These are phyloP conservation scores for Octodonta nipae DNA, from an alignment of 2,888 invertebrate species.

Conservation along the genomic window DNA sequence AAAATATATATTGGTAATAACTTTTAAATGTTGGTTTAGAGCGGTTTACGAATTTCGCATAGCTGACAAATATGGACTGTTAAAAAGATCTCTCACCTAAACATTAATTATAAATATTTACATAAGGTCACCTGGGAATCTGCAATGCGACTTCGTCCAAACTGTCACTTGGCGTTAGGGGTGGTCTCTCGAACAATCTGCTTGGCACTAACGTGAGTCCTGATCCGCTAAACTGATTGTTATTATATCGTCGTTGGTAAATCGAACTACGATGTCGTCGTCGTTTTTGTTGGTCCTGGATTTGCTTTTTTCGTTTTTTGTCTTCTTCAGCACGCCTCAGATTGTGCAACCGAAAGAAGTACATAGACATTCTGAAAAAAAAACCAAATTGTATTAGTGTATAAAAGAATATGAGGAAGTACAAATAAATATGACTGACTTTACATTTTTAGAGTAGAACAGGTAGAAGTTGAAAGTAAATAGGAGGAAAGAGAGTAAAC, in stretches of 20 bases:
- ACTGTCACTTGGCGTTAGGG: constrained; percentile 74
- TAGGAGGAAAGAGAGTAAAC: too few relatives aligned
- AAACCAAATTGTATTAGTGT: too few relatives aligned
- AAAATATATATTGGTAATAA: too few relatives aligned
- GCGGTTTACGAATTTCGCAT: too few relatives aligned
- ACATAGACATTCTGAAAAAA: constrained; percentile 78
- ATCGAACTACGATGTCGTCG: constrained; percentile 23
- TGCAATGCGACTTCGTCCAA: constrained; percentile 83
- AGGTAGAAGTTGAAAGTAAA: too few relatives aligned
- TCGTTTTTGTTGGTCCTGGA: constrained; percentile 25
- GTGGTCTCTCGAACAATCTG: constrained; percentile 70
- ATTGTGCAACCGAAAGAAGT: constrained; percentile 90
- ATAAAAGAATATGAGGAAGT: too few relatives aligned
- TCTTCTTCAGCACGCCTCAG: constrained; percentile 69
- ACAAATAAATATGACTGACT: too few relatives aligned
- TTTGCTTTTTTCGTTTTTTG: constrained; percentile 45
- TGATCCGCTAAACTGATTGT: constrained; percentile 37
- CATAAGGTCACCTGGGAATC: constrained; percentile 83
- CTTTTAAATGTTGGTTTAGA: too few relatives aligned
- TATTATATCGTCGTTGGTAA: constrained; percentile 31
- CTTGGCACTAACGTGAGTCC: constrained; percentile 60
- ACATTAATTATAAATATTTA: too few relatives aligned
- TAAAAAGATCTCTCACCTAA: too few relatives aligned
- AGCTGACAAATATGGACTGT: too few relatives aligned
- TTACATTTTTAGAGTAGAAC: too few relatives aligned